phyloP scores from a whole-genome alignment of 2,113 vertebrate species.

The Leucopternis melanops region DNA sequence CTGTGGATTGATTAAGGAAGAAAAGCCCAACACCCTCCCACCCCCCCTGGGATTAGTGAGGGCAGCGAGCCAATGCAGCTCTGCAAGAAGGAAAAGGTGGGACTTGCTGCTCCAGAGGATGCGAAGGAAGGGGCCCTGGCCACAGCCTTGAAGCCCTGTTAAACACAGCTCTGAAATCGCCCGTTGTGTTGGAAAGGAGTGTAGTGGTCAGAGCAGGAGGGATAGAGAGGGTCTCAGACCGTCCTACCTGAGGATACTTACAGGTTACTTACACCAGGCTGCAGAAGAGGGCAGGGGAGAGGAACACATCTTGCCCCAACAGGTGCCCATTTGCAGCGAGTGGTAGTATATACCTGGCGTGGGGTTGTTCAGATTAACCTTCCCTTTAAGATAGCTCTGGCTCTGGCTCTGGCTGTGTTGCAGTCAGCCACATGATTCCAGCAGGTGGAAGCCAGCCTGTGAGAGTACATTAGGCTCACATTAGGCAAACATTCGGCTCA shows the following conservation, averaged over 20 bases:
- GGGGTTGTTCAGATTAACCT: neutral
- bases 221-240: neutral
- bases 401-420: neutral
- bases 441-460: neutral
- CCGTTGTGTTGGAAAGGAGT: neutral
- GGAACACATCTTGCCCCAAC: neutral
- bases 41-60: neutral
- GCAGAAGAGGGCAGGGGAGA: neutral
- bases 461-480: neutral
- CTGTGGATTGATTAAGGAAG: slow-evolving; percentile 22
- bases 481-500: neutral
- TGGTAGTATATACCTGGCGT: fast-evolving
- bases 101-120: slow-evolving; percentile 35
- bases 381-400: neutral
- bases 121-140: slow-evolving; percentile 42
- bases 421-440: neutral
- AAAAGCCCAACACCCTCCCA: neutral
- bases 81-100: slow-evolving; percentile 51
- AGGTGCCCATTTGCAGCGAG: neutral
- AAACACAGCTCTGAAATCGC: neutral
- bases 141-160: neutral
- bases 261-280: neutral
- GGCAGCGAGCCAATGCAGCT: neutral
- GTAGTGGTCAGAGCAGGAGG: neutral
- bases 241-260: neutral